These are phyloP conservation scores for Sus cebifrons DNA, from an alignment of 2,797 vertebrate species.

Conservation along the genomic window DNA sequence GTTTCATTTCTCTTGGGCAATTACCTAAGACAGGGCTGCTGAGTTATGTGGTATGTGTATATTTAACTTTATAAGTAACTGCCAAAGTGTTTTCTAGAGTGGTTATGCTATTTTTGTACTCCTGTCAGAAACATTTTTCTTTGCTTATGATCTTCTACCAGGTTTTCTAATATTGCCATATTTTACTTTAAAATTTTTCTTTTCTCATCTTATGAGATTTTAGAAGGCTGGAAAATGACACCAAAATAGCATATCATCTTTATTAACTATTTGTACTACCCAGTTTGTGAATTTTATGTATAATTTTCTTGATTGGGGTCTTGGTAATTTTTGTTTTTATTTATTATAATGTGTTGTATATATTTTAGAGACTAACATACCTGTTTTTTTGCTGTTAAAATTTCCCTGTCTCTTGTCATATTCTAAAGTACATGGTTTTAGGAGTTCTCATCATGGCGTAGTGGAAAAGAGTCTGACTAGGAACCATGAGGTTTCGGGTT, in stretches of 20 bases:
- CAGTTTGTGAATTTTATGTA: slow-evolving; percentile 30
- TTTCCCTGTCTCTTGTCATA: neutral
- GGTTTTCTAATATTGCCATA: neutral
- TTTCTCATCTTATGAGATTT: neutral
- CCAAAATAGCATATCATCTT: slow-evolving; percentile 7
- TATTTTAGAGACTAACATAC: neutral
- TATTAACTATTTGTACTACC: neutral
- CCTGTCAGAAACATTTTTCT: neutral
- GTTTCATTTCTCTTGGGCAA: slow-evolving; percentile 8
- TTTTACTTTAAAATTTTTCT: neutral
- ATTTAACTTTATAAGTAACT: neutral
- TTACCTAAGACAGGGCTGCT: neutral
- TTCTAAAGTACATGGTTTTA: neutral
- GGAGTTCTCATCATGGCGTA: no score
- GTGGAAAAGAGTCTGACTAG: no score
- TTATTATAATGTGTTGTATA: neutral
- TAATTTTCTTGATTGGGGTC: neutral
- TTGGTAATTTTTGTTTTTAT: neutral
- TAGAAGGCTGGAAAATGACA: neutral
- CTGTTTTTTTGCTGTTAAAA: neutral
- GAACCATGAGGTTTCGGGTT: no score
- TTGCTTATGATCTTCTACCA: neutral
- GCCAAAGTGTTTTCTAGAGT: neutral
- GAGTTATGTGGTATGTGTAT: neutral
- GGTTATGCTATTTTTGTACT: neutral